phyloP scores from a whole-genome alignment of 2,113 vertebrate species.

The Polypterus bichir region DNA sequence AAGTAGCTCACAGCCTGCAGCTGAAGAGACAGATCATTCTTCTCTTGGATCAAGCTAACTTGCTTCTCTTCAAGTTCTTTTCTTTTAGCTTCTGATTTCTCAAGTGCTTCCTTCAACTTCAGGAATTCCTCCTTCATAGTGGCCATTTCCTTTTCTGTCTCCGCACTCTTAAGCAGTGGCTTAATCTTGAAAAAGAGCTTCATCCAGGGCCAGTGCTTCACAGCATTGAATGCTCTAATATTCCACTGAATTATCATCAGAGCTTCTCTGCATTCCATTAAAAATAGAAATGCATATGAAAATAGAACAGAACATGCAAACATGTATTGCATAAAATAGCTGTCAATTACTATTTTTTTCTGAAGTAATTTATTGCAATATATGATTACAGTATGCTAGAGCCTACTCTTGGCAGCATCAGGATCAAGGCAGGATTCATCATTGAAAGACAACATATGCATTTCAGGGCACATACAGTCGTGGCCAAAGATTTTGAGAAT shows the following conservation, averaged over 20 bases:
- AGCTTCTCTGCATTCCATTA: slow-evolving; percentile 41
- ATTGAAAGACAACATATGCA: too few relatives aligned
- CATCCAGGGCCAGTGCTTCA: slow-evolving; percentile 96
- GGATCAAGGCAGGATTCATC: too few relatives aligned
- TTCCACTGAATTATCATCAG: slow-evolving; percentile 90
- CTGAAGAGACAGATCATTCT: slow-evolving; percentile 79
- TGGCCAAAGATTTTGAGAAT: too few relatives aligned
- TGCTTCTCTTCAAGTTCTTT: slow-evolving; percentile 87
- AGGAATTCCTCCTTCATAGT: slow-evolving; percentile 70
- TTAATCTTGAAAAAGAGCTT: slow-evolving; percentile 95
- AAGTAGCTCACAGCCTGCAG: slow-evolving; percentile 71
- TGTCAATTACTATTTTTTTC: too few relatives aligned
- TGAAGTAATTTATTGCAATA: too few relatives aligned
- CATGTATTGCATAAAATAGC: too few relatives aligned
- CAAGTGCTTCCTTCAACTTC: slow-evolving; percentile 72
- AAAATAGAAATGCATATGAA: background rate
- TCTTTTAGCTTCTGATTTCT: slow-evolving; percentile 70
- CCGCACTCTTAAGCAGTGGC: slow-evolving; percentile 72
- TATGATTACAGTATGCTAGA: too few relatives aligned
- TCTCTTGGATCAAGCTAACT: slow-evolving; percentile 79
- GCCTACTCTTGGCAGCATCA: too few relatives aligned
- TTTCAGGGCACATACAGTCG: too few relatives aligned
- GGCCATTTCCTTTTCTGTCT: slow-evolving; percentile 77
- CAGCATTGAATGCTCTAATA: slow-evolving; percentile 76
- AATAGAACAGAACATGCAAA: background rate